Base-by-base conservation (phyloP, 2,888 invertebrate species). In the Callyntrura sp. region DNA sequence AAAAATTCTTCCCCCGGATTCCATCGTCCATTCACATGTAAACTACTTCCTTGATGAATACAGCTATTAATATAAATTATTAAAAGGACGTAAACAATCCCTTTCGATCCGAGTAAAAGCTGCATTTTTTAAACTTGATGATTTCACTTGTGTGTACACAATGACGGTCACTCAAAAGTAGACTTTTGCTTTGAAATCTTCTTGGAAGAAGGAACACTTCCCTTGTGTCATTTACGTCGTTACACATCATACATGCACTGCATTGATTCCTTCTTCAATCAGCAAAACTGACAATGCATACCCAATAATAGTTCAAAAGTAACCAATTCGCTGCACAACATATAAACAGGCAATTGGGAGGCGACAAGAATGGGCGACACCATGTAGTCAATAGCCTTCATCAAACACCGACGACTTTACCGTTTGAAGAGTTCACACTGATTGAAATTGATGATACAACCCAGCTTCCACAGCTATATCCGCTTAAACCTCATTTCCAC, bases 1-100 rank as follows among this genome's bases (percentile, higher is more conserved):
- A 98, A 98, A 95, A 98, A 98, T 76, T 97, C 97, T 76, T 95
- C 95, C 14, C 81, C 85, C 2, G 96, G 96, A 92, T 95, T 95
- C 94, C 96, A 97, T 6, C 95, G 96, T 60, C 97, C 97, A 92
- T 95, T 95, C 73, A 97, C 95, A 94, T 96, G 97, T 8, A 96
- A 96, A 35, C 82, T 65, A 81, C 81, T 8, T 84, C 60, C 43
- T 43, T 68, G 23, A 57, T 62, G 23, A 35, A 25, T 25, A 11
- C 25, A 65, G 0, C 25, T 28, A 14, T 65, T 25, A 65, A 65
- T 14, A 28, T 28, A 65, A 28, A 65, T 28, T 3, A 65, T 28
- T 65, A 65, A 28, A 5, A 28, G 28, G 14, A 12, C 12, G 65
- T 28, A 65, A 28, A 65, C 11, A 28, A 28, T 14, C 11, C 11